Evolutionary conservation across 2,797 vertebrate genomes (phyloP), one percentile per base, ranked within the genome.

Genomic region (Anabas testudineus): DNA sequence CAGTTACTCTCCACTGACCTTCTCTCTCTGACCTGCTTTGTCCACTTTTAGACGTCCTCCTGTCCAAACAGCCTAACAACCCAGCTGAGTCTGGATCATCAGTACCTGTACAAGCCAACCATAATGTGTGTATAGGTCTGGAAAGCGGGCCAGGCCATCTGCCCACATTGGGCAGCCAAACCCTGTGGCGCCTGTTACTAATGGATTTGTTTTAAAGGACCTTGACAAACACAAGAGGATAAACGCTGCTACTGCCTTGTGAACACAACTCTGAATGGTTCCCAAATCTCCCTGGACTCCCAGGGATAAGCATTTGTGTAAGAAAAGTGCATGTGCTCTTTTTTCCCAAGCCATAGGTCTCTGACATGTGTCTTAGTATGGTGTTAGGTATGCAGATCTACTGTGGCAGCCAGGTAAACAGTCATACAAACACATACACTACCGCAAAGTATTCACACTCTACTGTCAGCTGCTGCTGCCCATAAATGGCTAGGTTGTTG

Each of bases 171-270:
- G 68, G 60, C 74, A 70, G 84, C 81, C 79, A 55, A 80, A 85
- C 58, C 32, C 41, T 66, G 75, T 54, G 85, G 84, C 69, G 74
- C 73, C 82, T 81, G 72, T 28, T 74, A 58, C 76, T 88, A 89
- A 92, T 77, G 75, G 90, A 92, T 92, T 86, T 45, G 66, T 89
- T 92, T 85, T 83, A 91, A 91, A 91, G 62, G 79, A 85, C 75
- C 58, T 81, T 41, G 53, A 86, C 91, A 91, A 93, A 93, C 85
- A 91, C 66, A 18, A 34, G 16, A 65, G 42, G 66, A 93, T 76
- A 92, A 92, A 88, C 74, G 75, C 64, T 49, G 56, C 65, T 48
- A 58, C 67, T 65, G 63, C 69, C 71, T 65, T 81, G 77, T 73
- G 78, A 91, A 82, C 67, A 68, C 72, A 68, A 72, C 55, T 73